These are phyloP conservation scores for Cavia aperea DNA, from an alignment of 2,113 vertebrate genomes.

Conservation along the genomic window DNA sequence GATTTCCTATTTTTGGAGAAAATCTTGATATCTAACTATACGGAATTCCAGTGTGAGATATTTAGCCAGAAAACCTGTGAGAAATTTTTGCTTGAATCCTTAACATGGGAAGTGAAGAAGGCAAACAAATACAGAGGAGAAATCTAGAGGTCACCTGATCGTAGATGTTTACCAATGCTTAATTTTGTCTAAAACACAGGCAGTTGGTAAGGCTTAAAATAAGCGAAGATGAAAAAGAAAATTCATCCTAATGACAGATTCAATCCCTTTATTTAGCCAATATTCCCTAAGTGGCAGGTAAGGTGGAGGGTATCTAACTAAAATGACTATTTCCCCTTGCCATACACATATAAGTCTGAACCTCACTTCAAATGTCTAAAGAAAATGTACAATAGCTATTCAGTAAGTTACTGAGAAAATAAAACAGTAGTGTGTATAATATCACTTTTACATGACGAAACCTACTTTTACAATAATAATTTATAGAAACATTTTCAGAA, in stretches of 20 bases:
- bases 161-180: background rate
- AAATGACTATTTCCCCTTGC: background rate
- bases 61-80: background rate
- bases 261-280: background rate
- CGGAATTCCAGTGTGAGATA: background rate
- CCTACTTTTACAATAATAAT: background rate
- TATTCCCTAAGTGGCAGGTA: background rate
- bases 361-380: background rate
- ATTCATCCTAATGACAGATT: background rate
- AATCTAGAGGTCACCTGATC: background rate
- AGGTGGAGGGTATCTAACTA: background rate
- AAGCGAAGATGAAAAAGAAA: background rate
- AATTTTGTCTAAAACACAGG: background rate
- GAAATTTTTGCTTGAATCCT: background rate
- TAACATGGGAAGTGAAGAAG: background rate
- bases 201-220: background rate
- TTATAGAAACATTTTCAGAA: background rate
- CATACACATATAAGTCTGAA: background rate
- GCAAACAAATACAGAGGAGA: background rate
- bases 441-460: background rate
- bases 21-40: slow-evolving; percentile 44
- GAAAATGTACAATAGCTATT: background rate
- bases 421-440: background rate
- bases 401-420: slow-evolving; percentile 1
- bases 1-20: slow-evolving; percentile 45